Evolutionary conservation across 2,113 vertebrate species (phyloP).

Genomic region (Xyrauchen texanus): DNA sequence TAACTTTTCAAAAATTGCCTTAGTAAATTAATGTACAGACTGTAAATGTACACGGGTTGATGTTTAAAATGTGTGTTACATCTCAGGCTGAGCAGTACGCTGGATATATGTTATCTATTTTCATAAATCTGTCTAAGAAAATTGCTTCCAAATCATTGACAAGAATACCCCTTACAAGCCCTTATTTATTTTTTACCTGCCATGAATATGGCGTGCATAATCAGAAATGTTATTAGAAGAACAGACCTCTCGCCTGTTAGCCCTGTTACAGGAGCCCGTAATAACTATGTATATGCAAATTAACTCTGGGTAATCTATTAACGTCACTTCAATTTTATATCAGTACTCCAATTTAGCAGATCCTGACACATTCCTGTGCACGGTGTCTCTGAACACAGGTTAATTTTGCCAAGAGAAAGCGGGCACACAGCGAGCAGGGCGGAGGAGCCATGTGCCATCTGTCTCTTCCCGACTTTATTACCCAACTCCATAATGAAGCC

Average conservation of each 20-base stretch:
- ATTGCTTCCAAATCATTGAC: conserved; percentile 65
- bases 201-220: conserved; percentile 67
- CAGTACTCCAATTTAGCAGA: conserved; percentile 71
- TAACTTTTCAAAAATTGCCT: background rate
- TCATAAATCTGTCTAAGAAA: conserved; percentile 39
- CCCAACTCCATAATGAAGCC: conserved; percentile 73
- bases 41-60: conserved; percentile 26
- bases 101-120: conserved; percentile 31
- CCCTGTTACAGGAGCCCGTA: conserved; percentile 65
- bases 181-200: conserved; percentile 71
- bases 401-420: conserved; percentile 67
- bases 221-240: conserved; percentile 74
- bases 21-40: background rate
- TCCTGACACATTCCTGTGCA: conserved; percentile 68
- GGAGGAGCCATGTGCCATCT: conserved; percentile 71
- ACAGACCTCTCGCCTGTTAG: conserved; percentile 64
- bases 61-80: conserved; percentile 23
- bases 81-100: background rate
- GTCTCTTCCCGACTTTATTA: conserved; percentile 68
- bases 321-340: conserved; percentile 77
- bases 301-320: conserved; percentile 78
- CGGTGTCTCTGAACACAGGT: conserved; percentile 59
- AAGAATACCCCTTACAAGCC: conserved; percentile 67
- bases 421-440: conserved; percentile 53
- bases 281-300: conserved; percentile 77